Evolutionary conservation across 2,113 vertebrate genomes (phyloP).

Genomic region (Micromys minutus): DNA sequence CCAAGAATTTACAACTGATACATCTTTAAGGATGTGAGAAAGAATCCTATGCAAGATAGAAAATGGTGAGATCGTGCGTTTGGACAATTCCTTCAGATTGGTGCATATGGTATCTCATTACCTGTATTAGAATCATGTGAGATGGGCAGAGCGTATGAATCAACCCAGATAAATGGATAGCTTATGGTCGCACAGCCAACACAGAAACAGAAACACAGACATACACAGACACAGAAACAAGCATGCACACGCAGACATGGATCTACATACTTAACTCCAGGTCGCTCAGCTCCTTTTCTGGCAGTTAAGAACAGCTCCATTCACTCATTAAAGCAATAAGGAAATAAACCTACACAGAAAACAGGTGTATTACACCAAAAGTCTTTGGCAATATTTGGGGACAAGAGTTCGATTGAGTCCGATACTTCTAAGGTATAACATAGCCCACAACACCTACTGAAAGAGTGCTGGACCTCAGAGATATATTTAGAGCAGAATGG

Average conservation of each 20-base stretch:
- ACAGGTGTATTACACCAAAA: neutral
- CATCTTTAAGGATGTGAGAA: conserved; percentile 8
- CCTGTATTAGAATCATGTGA: neutral
- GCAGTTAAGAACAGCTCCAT: neutral
- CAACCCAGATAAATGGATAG: neutral
- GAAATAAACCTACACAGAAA: neutral
- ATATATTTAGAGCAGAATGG: neutral
- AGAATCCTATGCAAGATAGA: neutral
- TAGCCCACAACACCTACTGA: conserved; percentile 41
- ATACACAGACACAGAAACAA: neutral
- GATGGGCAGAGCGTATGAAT: rapidly evolving
- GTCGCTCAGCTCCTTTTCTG: neutral
- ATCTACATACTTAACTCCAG: neutral
- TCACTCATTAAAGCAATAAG: conserved; percentile 16
- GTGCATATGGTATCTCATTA: neutral
- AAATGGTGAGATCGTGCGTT: neutral
- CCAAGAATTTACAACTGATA: neutral
- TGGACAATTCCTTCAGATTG: neutral
- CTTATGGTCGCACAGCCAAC: neutral
- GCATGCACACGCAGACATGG: neutral
- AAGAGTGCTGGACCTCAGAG: conserved; percentile 36
- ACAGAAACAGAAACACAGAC: neutral
- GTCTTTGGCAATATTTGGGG: neutral
- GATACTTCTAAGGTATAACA: conserved; percentile 43
- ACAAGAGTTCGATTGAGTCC: conserved; percentile 45